These are phyloP conservation scores for Streblospio benedicti DNA, from an alignment of 1,140 invertebrate genomes.

Conservation along the genomic window DNA sequence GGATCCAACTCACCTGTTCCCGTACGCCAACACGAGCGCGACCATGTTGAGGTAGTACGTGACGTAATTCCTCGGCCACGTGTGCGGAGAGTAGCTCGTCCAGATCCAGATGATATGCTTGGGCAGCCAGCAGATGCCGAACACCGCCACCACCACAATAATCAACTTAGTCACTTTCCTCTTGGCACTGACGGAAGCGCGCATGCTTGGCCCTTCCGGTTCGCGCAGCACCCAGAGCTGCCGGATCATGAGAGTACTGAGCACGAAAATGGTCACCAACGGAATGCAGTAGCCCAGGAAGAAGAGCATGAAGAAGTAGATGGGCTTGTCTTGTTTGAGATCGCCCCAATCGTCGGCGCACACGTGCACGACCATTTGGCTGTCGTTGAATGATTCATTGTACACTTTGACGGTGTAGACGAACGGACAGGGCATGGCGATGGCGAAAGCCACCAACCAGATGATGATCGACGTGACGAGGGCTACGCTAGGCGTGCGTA, in stretches of 20 bases:
- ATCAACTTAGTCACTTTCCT: slow-evolving; percentile 81
- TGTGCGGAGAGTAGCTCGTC: slow-evolving; percentile 33
- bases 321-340: not conserved
- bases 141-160: slow-evolving; percentile 81
- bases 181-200: slow-evolving; percentile 56
- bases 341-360: slow-evolving; percentile 21
- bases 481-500: slow-evolving; percentile 17
- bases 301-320: slow-evolving; percentile 21
- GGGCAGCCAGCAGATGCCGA: slow-evolving; percentile 85
- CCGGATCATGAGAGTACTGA: slow-evolving; percentile 78
- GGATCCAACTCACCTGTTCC: slow-evolving; percentile 87
- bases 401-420: slow-evolving; percentile 19
- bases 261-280: slow-evolving; percentile 70
- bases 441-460: slow-evolving; percentile 18
- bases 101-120: slow-evolving; percentile 58
- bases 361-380: slow-evolving; percentile 2
- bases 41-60: slow-evolving; percentile 69
- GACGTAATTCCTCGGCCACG: slow-evolving; percentile 16
- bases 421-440: slow-evolving; percentile 15
- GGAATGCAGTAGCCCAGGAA: slow-evolving; percentile 62
- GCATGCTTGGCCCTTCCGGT: slow-evolving; percentile 11
- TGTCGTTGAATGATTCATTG: slow-evolving; percentile 6
- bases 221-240: slow-evolving; percentile 72
- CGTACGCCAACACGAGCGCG: slow-evolving; percentile 78
- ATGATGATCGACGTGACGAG: slow-evolving; percentile 14